Conservation (phyloP, 2,113 vertebrate species). For the Platanista minor region DNA sequence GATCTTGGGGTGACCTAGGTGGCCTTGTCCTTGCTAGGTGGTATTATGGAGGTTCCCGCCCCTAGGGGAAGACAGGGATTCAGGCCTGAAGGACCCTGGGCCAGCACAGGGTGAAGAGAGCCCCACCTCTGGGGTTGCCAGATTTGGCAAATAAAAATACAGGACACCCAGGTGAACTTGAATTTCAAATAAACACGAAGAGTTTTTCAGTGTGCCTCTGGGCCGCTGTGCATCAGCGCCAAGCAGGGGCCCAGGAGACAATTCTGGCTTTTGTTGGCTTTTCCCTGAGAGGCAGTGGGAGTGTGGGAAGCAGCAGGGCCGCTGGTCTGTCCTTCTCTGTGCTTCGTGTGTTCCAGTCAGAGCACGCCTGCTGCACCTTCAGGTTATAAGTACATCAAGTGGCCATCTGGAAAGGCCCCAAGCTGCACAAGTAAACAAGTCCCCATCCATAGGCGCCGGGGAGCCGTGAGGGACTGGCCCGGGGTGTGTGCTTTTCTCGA, state of each 20-base stretch:
- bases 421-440: not conserved
- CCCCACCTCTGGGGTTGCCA: not conserved
- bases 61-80: not conserved
- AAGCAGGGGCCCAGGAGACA: not conserved
- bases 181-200: not conserved
- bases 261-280: not conserved
- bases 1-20: accelerated
- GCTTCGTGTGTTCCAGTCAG: not conserved
- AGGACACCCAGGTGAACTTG: not conserved
- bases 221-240: not conserved
- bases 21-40: not conserved
- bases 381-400: accelerated
- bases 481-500: accelerated
- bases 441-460: accelerated
- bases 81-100: not conserved
- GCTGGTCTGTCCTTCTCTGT: accelerated
- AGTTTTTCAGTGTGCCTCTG: not conserved
- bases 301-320: accelerated
- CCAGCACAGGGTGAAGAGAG: not conserved
- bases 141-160: not conserved
- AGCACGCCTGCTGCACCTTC: accelerated
- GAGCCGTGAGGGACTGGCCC: not conserved
- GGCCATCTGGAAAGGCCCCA: not conserved
- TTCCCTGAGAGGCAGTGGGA: too few relatives aligned
- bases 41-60: not conserved